A percentile compares a stretch with the other conserved stretches of the same genome.
These are phyloP conservation scores for Contarinia nasturtii DNA, from an alignment of 1,140 invertebrate species.

Conservation along the genomic window DNA sequence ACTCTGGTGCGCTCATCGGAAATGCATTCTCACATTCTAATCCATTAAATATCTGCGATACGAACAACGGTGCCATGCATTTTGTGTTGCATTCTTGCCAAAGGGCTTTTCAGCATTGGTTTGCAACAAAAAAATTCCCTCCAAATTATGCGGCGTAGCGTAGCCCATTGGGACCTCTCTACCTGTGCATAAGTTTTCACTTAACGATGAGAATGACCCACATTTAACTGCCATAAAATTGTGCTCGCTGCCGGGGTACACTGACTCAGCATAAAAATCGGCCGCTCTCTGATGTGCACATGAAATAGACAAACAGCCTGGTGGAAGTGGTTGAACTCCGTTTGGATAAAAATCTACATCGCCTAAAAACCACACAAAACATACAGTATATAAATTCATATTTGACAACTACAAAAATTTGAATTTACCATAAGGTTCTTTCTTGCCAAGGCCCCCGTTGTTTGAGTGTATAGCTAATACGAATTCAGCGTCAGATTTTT, in stretches of 20 bases:
- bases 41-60: too few species aligned
- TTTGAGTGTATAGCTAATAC: conserved; percentile 59
- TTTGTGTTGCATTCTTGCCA: conserved; percentile 11
- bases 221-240: conserved; percentile 17
- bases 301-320: conserved; percentile 23
- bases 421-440: conserved; percentile 7
- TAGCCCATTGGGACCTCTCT: conserved; percentile 16
- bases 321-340: conserved; percentile 17
- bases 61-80: too few species aligned
- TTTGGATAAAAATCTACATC: conserved; percentile 57
- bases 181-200: conserved; percentile 10
- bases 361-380: conserved; percentile 15
- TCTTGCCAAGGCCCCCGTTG: conserved; percentile 38
- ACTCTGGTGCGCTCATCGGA: too few species aligned
- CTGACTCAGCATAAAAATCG: conserved; percentile 36
- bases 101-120: conserved; percentile 18
- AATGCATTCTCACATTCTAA: too few species aligned
- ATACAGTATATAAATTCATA: too few species aligned
- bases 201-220: conserved; percentile 11
- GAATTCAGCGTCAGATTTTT: conserved; percentile 30
- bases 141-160: conserved; percentile 13
- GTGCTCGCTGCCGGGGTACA: conserved; percentile 23
- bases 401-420: too few species aligned
- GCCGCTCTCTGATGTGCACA: conserved; percentile 43
- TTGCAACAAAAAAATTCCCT: conserved; percentile 20